Evolutionary conservation across 2,797 vertebrate genomes (phyloP).

Genomic region (Pitangus sulphuratus): DNA sequence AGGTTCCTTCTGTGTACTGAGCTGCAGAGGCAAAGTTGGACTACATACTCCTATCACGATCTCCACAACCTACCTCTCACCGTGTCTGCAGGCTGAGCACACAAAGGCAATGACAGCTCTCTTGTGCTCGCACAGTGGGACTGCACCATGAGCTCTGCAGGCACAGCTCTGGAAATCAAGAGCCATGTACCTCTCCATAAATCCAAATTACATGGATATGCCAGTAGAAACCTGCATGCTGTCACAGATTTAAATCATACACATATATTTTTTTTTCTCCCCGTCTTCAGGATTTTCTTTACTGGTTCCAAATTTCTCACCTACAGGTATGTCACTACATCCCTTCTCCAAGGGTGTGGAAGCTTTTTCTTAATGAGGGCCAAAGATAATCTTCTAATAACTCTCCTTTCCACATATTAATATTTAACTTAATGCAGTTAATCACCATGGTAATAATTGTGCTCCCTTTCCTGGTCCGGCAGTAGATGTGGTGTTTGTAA

Average conservation of each 20-base stretch:
- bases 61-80: background rate
- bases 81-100: fast-evolving
- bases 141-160: background rate
- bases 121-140: fast-evolving
- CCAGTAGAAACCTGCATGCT: background rate
- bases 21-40: background rate
- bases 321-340: background rate
- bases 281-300: background rate
- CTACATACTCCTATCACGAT: fast-evolving
- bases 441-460: fast-evolving
- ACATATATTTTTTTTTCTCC: fast-evolving
- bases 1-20: background rate
- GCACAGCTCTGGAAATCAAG: background rate
- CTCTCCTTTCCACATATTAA: background rate
- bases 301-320: background rate
- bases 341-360: background rate
- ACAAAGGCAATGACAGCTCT: fast-evolving
- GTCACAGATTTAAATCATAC: background rate
- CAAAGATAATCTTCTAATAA: background rate
- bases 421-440: background rate
- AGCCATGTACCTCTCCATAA: background rate
- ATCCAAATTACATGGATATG: background rate
- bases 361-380: background rate
- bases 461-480: fast-evolving
- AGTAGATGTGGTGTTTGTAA: background rate